Evolutionary conservation across 37 sponge, comb jelly and placozoan genomes (phyloP), one percentile per base, ranked within the genome.

Genomic region (Cliona cf. orientalis): DNA sequence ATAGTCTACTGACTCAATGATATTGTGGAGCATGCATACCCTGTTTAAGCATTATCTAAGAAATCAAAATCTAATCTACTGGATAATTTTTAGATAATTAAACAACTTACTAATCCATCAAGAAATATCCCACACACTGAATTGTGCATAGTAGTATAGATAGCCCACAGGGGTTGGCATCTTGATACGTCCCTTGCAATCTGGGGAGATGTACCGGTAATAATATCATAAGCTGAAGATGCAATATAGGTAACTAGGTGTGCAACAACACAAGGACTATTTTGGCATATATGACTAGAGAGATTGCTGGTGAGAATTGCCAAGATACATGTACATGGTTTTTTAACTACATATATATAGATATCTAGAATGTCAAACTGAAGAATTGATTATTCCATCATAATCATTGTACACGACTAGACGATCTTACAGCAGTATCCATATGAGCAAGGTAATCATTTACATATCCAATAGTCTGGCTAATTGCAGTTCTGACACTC

Each of bases 71-170:
- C n/a, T n/a, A n/a, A n/a, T n/a, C 55, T 49, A 21, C 11, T 21
- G 17, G 17, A 49, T 49, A 49, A 17, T 49, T 17, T 49, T 17
- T 25, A 26, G 29, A 62, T 62, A n/a, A 62, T 26, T 7, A 62
- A 26, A 26, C 21, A 40, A 12, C 91, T 69, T 37, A 91, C 92
- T 80, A 91, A 39, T 45, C 92, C 92, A 68, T 81, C 92, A 23
- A 91, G 55, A 19, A 81, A 71, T 11, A 58, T 55, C 37, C 76
- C 62, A 53, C 92, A 91, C 40, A 82, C 69, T 0, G 69, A 38
- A 34, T 42, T 72, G 73, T 86, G 79, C 5, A 86, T 38, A 28
- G 78, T 69, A 31, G 33, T 66, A 49, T 91, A 91, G 0, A 74
- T 55, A 31, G 25, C 79, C n/a, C 22, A 86, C 43, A 91, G 31